Evolutionary conservation across 2,113 vertebrate genomes (phyloP).

Genomic region (Excalfactoria chinensis): DNA sequence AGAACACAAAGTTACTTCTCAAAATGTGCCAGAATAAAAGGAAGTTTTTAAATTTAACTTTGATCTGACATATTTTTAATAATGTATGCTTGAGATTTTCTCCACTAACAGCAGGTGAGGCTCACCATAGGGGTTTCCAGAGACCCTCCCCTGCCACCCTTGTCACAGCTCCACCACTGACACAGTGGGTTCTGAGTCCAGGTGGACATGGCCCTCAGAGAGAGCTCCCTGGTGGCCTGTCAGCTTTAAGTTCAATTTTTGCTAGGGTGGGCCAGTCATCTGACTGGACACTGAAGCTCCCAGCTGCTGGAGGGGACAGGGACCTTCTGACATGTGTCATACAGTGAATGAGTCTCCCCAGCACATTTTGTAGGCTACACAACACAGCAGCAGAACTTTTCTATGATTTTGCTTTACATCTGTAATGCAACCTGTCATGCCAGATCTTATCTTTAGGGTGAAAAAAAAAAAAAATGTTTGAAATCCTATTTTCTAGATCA

Average conservation of each 20-base stretch:
- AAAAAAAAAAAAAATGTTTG: slow-evolving; percentile 15
- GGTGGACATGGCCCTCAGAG: neutral
- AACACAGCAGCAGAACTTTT: neutral
- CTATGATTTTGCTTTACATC: neutral
- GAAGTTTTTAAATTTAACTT: neutral
- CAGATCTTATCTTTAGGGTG: neutral
- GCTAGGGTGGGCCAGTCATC: neutral
- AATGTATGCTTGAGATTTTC: neutral
- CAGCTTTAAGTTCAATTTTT: neutral
- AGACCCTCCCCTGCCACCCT: neutral
- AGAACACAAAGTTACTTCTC: neutral
- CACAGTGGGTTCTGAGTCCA: rapidly evolving
- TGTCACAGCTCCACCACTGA: neutral
- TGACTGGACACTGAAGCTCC: neutral
- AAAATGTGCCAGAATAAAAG: neutral
- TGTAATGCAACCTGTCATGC: neutral
- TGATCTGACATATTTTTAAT: neutral
- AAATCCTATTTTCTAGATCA: slow-evolving; percentile 33
- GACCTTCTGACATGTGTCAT: neutral
- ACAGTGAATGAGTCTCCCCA: neutral
- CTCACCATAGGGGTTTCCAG: neutral
- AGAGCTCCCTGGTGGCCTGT: neutral
- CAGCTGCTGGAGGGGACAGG: neutral
- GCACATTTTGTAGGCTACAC: neutral
- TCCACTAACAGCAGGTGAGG: neutral